phyloP scores from a whole-genome alignment of 2,113 vertebrate genomes.

The Cepphus grylle region DNA sequence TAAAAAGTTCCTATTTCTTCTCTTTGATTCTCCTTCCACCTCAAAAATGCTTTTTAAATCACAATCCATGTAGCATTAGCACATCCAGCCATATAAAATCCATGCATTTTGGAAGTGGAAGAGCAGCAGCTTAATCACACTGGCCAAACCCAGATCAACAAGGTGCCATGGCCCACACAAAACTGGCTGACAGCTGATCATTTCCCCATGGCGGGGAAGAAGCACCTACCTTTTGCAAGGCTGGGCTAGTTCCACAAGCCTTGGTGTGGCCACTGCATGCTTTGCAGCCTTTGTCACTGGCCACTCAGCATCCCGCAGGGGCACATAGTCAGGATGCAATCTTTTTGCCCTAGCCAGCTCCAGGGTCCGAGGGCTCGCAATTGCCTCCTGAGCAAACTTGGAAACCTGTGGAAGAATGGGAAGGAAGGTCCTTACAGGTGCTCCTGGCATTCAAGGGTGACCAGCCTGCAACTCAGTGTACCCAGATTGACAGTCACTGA shows the following conservation, averaged over 20 bases:
- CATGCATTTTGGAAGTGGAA: not conserved
- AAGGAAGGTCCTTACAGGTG: not conserved
- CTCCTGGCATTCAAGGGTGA: not conserved
- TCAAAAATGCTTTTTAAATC: not conserved
- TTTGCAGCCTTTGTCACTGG: conserved; percentile 46
- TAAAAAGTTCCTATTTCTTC: not conserved
- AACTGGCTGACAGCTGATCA: not conserved
- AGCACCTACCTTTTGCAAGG: conserved; percentile 51
- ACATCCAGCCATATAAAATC: not conserved
- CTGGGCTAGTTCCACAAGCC: conserved; percentile 51
- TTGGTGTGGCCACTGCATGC: not conserved
- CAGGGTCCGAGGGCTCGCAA: not conserved
- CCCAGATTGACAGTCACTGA: not conserved
- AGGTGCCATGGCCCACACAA: not conserved
- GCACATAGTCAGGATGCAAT: not conserved
- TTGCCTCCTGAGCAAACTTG: not conserved
- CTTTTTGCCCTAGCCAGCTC: conserved; percentile 45
- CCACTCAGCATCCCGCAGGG: conserved; percentile 2
- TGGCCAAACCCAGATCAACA: not conserved
- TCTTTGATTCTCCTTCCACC: not conserved
- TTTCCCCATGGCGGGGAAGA: not conserved
- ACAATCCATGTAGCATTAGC: not conserved
- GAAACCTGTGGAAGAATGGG: conserved; percentile 24
- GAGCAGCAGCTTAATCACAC: not conserved
- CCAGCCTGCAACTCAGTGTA: not conserved